These are phyloP conservation scores for Drosophila atripex DNA, from an alignment of 2,888 invertebrate genomes.

Conservation along the genomic window DNA sequence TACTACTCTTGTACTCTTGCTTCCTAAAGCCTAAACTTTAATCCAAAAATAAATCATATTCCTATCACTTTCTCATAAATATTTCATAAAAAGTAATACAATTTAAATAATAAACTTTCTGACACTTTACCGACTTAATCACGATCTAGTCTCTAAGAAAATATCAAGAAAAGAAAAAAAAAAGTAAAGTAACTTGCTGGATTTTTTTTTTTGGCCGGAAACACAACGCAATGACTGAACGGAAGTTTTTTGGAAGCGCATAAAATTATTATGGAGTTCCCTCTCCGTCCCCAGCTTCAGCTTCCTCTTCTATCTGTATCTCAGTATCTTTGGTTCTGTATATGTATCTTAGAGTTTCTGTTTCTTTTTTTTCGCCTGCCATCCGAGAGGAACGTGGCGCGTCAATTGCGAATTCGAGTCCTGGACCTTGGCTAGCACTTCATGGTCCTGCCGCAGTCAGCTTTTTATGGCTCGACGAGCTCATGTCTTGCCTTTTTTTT, in stretches of 20 bases:
- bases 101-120: not conserved
- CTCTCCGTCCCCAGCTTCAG: slow-evolving; percentile 25
- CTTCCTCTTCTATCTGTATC: slow-evolving; percentile 9
- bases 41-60: too few relatives aligned
- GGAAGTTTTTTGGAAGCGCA: slow-evolving; percentile 53
- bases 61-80: not conserved
- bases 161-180: too few relatives aligned
- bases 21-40: too few relatives aligned
- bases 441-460: slow-evolving; percentile 61
- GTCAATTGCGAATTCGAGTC: slow-evolving; percentile 66
- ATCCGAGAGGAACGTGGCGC: slow-evolving; percentile 53
- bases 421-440: slow-evolving; percentile 61
- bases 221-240: slow-evolving; percentile 53
- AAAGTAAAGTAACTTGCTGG: slow-evolving; percentile 30
- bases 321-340: slow-evolving; percentile 6
- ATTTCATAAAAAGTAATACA: not conserved
- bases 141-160: slow-evolving; percentile 17
- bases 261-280: slow-evolving; percentile 77
- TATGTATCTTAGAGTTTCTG: slow-evolving; percentile 16
- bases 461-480: slow-evolving; percentile 65
- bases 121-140: not conserved
- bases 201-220: slow-evolving; percentile 57
- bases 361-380: not conserved
- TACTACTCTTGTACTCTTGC: too few relatives aligned
- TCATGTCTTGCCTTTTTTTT: slow-evolving; percentile 12